Evolutionary conservation across 2,888 invertebrate species (phyloP), one percentile per base, ranked within the genome.

Genomic region (Melieria picta): DNA sequence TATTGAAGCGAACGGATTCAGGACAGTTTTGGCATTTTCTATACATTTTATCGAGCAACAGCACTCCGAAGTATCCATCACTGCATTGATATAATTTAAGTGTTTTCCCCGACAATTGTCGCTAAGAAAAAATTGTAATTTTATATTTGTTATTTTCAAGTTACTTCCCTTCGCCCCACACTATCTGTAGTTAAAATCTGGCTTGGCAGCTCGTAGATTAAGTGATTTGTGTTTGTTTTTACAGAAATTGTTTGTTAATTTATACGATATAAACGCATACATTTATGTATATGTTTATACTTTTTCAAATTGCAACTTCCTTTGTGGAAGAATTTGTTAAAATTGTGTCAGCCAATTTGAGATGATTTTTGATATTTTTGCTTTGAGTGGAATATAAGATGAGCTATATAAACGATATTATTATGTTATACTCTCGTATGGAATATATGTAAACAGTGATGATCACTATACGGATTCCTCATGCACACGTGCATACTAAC

Each of bases 121-220:
- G 30, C 30, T 5, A 52, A 52, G 52, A n/a, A 52, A 52, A n/a
- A 9, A 52, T 52, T 52, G 11, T 52, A 52, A 30, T 30, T 30
- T 30, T 30, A 30, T 7, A 52, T 52, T 52, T 52, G 52, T 52
- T 52, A 52, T 52, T 52, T 13, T 52, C 52, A 52, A 6, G 52
- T 52, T 52, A 13, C 13, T 52, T 52, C 52, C 11, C 13, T n/a
- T 52, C 52, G 52, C 9, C 43, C n/a, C 43, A 60, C n/a, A 42
- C 43, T 42, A 11, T 60, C n/a, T 60, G 43, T 43, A 48, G 65
- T 71, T 52, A 65, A 69, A 72, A 42, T 69, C 69, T 72, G 69
- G 69, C 69, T 63, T 69, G 52, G 52, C 50, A 61, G 72, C 72
- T 72, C 72, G 72, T 65, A 72, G 62, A 42, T 55, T 63, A 66